Evolutionary conservation across 2,113 vertebrate genomes (phyloP).

Genomic region (Corythornis cristatus): DNA sequence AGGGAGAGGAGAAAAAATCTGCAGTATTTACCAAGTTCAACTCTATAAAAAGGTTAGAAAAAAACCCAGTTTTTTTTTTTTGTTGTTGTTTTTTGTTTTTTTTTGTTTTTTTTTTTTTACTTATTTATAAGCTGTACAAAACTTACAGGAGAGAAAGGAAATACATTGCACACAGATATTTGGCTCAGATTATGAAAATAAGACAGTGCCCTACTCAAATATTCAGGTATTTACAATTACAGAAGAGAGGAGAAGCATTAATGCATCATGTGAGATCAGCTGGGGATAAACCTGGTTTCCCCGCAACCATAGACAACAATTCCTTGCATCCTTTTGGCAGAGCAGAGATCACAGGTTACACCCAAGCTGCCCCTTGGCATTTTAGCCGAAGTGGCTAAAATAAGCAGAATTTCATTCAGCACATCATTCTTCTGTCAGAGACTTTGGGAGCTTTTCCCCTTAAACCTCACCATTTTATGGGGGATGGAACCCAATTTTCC

Average conservation of each 20-base stretch:
- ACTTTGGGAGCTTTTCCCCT: neutral
- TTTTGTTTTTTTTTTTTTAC: neutral
- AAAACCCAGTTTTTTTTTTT: neutral
- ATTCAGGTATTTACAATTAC: constrained; percentile 76
- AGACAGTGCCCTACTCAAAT: constrained; percentile 75
- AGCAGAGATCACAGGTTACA: neutral
- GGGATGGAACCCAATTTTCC: constrained; percentile 26
- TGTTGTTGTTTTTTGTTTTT: neutral
- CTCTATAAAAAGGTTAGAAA: constrained; percentile 65
- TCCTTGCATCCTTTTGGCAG: constrained; percentile 26
- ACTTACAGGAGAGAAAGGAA: constrained; percentile 68
- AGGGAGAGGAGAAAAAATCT: constrained; percentile 35
- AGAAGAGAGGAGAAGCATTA: neutral
- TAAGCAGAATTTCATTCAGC: neutral
- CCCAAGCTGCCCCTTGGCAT: neutral
- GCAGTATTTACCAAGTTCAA: constrained; percentile 75
- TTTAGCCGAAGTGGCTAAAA: neutral
- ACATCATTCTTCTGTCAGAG: neutral
- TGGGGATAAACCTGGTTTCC: constrained; percentile 25
- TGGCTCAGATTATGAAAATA: constrained; percentile 80
- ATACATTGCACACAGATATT: constrained; percentile 79
- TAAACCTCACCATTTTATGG: neutral
- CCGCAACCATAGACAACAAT: constrained; percentile 38
- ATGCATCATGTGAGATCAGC: neutral
- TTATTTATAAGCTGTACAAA: constrained; percentile 75